Conservation (phyloP, 2,113 vertebrate species). For the Cryptotis parvus region DNA sequence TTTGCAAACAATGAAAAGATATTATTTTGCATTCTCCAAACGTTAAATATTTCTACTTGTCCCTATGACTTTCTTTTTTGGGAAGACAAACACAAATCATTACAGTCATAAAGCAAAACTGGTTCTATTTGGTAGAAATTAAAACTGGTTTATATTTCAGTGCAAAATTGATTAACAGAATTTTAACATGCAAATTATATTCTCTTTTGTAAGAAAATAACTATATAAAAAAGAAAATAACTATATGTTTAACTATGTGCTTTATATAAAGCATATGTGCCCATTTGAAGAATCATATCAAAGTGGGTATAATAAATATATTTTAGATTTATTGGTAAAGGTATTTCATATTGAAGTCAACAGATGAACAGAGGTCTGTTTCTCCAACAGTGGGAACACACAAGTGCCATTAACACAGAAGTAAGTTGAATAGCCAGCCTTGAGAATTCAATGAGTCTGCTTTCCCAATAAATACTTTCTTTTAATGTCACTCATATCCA, state of each 20-base stretch:
- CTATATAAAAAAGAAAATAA: too few relatives aligned
- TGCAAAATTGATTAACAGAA: conserved; percentile 54
- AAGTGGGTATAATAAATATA: conserved; percentile 57
- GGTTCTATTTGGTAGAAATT: conserved; percentile 6
- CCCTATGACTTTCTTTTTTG: conserved; percentile 51
- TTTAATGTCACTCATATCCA: conserved; percentile 61
- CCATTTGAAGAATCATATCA: conserved; percentile 52
- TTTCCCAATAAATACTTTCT: conserved; percentile 59
- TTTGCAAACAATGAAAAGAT: conserved; percentile 32
- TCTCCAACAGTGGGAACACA: conserved; percentile 46
- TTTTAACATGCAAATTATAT: conserved; percentile 53
- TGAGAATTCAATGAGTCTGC: conserved; percentile 61
- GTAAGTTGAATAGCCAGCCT: background rate
- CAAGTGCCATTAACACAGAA: conserved; percentile 65
- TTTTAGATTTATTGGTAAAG: conserved; percentile 48
- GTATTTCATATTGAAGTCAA: conserved; percentile 54
- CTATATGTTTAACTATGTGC: background rate
- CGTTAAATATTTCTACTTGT: conserved; percentile 10
- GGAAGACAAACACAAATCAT: conserved; percentile 52
- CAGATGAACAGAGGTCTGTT: conserved; percentile 69
- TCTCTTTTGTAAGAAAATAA: conserved; percentile 53
- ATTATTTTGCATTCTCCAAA: conserved; percentile 34
- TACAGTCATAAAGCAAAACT: conserved; percentile 38
- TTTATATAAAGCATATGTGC: conserved; percentile 42
- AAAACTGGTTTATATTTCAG: conserved; percentile 29